These are phyloP conservation scores for Orientallactaga bullata DNA, from an alignment of 2,113 vertebrate species.

Conservation along the genomic window DNA sequence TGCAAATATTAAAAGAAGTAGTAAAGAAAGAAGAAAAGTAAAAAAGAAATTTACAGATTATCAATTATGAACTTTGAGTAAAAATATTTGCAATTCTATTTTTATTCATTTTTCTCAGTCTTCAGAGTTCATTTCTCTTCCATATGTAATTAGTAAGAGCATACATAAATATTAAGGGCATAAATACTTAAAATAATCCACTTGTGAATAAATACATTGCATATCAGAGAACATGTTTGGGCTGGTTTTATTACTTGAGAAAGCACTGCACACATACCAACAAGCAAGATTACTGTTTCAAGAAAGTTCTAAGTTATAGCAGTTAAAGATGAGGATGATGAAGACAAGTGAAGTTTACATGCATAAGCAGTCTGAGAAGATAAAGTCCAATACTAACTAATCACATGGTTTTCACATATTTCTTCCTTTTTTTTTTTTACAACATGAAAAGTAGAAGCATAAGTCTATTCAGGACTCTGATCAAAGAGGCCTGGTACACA, in stretches of 20 bases:
- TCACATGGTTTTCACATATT: background rate
- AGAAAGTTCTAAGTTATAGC: background rate
- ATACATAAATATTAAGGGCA: background rate
- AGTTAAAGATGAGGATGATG: conserved; percentile 38
- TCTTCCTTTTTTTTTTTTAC: background rate
- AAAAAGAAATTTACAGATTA: background rate
- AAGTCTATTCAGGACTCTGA: background rate
- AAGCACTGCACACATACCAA: background rate
- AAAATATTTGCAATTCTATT: background rate
- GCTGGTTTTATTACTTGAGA: background rate
- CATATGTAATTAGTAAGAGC: background rate
- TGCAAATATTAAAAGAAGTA: no score
- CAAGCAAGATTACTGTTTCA: background rate
- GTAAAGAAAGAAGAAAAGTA: background rate
- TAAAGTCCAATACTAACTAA: conserved; percentile 23
- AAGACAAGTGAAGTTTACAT: background rate
- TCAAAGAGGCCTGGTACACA: background rate
- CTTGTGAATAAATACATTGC: background rate
- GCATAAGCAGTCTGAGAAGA: background rate
- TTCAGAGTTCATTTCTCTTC: background rate
- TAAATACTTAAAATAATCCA: background rate
- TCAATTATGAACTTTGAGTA: background rate
- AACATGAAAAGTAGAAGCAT: background rate
- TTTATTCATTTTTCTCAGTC: conserved; percentile 8
- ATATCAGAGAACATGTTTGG: background rate